Evolutionary conservation across 2,888 invertebrate genomes (phyloP).

Genomic region (Argyresthia albistria): DNA sequence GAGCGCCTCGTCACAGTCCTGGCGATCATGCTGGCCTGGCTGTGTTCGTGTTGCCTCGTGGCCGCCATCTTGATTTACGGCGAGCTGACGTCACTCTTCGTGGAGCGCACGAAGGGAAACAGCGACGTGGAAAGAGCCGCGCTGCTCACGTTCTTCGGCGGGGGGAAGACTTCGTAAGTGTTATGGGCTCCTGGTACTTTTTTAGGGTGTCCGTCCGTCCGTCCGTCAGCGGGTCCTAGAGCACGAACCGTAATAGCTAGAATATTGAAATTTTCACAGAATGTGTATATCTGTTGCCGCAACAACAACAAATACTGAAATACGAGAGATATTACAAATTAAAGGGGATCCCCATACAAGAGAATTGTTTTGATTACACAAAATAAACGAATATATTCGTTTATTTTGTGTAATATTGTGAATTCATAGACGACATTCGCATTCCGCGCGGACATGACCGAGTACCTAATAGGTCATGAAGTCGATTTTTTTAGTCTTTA

Average conservation of each 20-base stretch:
- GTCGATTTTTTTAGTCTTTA: no score
- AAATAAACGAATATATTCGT: no score
- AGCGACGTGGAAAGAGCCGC: slow-evolving; percentile 43
- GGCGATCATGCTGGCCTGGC: slow-evolving; percentile 29
- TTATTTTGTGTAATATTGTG: no score
- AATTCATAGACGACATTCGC: not conserved
- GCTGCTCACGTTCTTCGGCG: slow-evolving; percentile 61
- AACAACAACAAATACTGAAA: no score
- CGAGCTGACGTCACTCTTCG: slow-evolving; percentile 73
- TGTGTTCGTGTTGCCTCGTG: slow-evolving; percentile 49
- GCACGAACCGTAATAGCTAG: no score
- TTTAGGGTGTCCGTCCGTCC: not conserved
- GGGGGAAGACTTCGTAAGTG: slow-evolving; percentile 66
- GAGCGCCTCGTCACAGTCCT: slow-evolving; percentile 31
- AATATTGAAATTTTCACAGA: no score
- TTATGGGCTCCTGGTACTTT: not conserved
- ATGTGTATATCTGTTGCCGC: no score
- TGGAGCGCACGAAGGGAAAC: slow-evolving; percentile 54
- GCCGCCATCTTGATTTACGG: slow-evolving; percentile 75
- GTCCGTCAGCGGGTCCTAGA: not conserved
- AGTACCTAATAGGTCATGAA: not conserved
- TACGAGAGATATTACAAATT: no score
- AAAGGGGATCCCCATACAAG: no score
- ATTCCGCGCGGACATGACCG: no score
- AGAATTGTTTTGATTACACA: no score